These are phyloP conservation scores for Alexandromys fortis DNA, from an alignment of 2,113 vertebrate species.

Conservation along the genomic window DNA sequence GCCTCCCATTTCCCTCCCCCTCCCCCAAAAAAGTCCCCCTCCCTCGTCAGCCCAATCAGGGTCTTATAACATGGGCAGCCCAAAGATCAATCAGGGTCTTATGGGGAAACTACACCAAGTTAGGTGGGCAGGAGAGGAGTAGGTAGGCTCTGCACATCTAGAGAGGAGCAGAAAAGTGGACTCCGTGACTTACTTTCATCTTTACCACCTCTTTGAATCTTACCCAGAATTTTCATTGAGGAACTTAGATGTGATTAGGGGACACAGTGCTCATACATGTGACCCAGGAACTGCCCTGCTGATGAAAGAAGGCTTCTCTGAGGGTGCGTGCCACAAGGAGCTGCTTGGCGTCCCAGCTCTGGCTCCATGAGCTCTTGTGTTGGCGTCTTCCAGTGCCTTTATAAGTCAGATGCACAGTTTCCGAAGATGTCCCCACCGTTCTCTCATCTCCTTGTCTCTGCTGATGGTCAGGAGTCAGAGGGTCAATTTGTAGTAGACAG, in stretches of 20 bases:
- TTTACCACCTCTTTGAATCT: background rate
- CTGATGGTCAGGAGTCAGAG: background rate
- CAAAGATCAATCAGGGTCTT: no score
- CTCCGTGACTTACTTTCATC: background rate
- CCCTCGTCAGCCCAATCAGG: no score
- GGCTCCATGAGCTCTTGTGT: background rate
- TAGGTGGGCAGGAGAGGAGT: no score
- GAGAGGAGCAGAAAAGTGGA: background rate
- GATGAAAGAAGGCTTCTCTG: slow-evolving; percentile 33
- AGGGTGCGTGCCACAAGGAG: background rate
- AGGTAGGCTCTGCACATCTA: background rate
- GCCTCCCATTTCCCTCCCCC: no score
- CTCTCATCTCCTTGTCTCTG: background rate
- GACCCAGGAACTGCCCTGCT: slow-evolving; percentile 37
- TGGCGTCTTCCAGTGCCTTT: background rate
- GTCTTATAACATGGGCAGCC: no score
- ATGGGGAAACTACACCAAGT: no score
- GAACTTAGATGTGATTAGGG: background rate
- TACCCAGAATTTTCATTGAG: background rate
- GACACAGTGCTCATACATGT: slow-evolving; percentile 19
- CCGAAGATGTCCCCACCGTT: background rate
- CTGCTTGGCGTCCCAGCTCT: background rate
- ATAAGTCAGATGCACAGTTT: background rate
- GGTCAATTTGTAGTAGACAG: background rate
- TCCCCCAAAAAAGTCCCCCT: no score